These are phyloP conservation scores for Pammene aurita DNA, from an alignment of 2,888 invertebrate genomes.

Conservation along the genomic window DNA sequence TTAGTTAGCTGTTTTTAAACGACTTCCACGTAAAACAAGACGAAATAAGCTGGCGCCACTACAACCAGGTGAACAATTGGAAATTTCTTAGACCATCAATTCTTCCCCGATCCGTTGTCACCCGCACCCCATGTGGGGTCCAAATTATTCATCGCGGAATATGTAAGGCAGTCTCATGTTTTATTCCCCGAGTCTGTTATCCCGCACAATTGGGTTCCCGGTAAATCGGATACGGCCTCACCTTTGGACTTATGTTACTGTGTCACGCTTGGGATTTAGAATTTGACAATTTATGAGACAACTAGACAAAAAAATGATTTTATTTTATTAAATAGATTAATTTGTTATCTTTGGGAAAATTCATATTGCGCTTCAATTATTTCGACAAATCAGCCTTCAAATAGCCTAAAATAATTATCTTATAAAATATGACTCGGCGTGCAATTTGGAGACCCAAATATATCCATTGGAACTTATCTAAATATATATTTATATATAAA, in stretches of 20 bases:
- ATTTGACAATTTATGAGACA: background rate
- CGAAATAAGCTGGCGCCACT: background rate
- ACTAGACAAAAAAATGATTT: too few relatives aligned
- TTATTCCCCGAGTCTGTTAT: constrained; percentile 32
- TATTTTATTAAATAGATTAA: too few relatives aligned
- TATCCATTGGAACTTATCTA: too few relatives aligned
- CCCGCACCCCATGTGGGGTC: constrained; percentile 19
- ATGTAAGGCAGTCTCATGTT: constrained; percentile 34
- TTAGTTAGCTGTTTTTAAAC: too few relatives aligned
- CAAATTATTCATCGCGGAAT: constrained; percentile 39
- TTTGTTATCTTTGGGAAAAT: too few relatives aligned
- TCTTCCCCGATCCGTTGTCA: constrained; percentile 22
- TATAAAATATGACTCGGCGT: too few relatives aligned
- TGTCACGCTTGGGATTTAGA: constrained; percentile 1
- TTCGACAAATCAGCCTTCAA: too few relatives aligned
- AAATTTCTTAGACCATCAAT: constrained; percentile 29
- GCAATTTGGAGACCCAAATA: too few relatives aligned
- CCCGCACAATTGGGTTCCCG: constrained; percentile 34
- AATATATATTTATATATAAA: too few relatives aligned
- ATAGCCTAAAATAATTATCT: too few relatives aligned
- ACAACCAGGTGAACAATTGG: constrained; percentile 25
- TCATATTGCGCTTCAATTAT: too few relatives aligned
- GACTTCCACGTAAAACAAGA: background rate
- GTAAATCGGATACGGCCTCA: constrained; percentile 31
- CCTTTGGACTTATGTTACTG: constrained; percentile 15